These are phyloP conservation scores for Crotalus helleri DNA, from an alignment of 2,113 vertebrate genomes.

Conservation along the genomic window DNA sequence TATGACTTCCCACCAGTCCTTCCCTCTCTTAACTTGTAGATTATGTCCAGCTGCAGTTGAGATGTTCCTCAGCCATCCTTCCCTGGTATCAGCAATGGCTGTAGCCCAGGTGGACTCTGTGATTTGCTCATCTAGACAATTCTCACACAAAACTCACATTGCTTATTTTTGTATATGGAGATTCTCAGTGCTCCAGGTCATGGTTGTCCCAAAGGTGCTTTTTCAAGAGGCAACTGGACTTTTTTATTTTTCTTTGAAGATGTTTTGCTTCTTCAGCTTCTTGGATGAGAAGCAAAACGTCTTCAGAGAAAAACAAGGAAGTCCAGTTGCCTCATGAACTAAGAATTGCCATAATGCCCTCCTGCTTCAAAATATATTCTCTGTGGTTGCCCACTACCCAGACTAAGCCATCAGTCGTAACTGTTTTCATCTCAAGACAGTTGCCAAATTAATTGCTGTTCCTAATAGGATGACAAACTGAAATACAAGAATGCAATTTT, in stretches of 20 bases:
- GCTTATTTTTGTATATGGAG: too few relatives aligned
- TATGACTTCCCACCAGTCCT: not conserved
- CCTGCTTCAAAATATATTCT: not conserved
- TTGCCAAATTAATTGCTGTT: not conserved
- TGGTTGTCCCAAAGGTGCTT: too few relatives aligned
- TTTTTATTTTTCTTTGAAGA: too few relatives aligned
- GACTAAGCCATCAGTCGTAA: not conserved
- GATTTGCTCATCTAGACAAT: not conserved
- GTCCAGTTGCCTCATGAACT: too few relatives aligned
- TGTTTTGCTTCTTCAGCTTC: too few relatives aligned
- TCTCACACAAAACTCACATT: not conserved
- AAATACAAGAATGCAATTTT: not conserved
- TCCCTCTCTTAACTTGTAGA: not conserved
- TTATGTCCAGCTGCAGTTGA: not conserved
- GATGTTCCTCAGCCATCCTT: not conserved
- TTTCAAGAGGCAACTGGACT: too few relatives aligned
- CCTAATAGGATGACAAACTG: not conserved
- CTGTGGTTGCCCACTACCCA: not conserved
- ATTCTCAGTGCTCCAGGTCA: too few relatives aligned
- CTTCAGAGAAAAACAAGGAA: too few relatives aligned
- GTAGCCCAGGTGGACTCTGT: not conserved
- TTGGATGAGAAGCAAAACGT: too few relatives aligned
- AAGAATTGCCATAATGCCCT: not conserved
- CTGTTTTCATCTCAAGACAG: not conserved
- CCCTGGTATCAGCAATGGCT: not conserved